Evolutionary conservation across 2,797 vertebrate genomes (phyloP).

Genomic region (Clarias pachynema): DNA sequence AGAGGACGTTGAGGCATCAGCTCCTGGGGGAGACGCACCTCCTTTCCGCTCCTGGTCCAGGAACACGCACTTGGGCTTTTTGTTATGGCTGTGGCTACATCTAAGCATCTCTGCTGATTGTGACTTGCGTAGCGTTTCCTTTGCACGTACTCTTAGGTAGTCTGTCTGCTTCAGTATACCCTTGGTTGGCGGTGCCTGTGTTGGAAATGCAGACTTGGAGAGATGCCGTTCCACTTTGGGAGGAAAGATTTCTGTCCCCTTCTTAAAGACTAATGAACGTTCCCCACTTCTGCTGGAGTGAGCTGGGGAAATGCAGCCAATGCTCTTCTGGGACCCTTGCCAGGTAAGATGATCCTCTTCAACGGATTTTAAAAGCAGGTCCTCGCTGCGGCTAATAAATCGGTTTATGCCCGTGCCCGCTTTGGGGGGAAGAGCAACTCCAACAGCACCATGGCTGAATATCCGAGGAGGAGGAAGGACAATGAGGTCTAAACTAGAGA

Average conservation of each 20-base stretch:
- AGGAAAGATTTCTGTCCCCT: conserved; percentile 72
- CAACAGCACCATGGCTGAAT: conserved; percentile 50
- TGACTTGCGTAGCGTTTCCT: conserved; percentile 73
- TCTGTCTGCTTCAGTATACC: conserved; percentile 80
- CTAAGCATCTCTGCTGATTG: conserved; percentile 73
- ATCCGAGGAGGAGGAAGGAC: conserved; percentile 54
- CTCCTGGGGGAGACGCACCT: conserved; percentile 18
- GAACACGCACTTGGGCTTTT: conserved; percentile 47
- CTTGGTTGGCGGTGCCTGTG: conserved; percentile 61
- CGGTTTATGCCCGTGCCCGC: conserved; percentile 48
- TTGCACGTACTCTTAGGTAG: conserved; percentile 49
- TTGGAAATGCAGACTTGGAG: conserved; percentile 52
- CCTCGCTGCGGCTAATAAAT: conserved; percentile 67
- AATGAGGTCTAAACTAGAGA: conserved; percentile 70
- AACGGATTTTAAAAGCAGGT: conserved; percentile 64
- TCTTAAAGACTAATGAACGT: conserved; percentile 74
- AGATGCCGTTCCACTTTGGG: conserved; percentile 44
- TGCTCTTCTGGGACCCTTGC: conserved; percentile 55
- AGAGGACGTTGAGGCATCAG: conserved; percentile 13
- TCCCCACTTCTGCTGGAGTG: conserved; percentile 72
- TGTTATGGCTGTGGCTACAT: background rate
- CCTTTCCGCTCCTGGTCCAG: conserved; percentile 48
- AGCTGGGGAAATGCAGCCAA: conserved; percentile 57
- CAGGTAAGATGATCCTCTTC: conserved; percentile 52
- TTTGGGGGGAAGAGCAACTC: conserved; percentile 6